Evolutionary conservation across 2,113 vertebrate species (phyloP), one percentile per base, ranked within the genome.

Genomic region (Egretta garzetta): DNA sequence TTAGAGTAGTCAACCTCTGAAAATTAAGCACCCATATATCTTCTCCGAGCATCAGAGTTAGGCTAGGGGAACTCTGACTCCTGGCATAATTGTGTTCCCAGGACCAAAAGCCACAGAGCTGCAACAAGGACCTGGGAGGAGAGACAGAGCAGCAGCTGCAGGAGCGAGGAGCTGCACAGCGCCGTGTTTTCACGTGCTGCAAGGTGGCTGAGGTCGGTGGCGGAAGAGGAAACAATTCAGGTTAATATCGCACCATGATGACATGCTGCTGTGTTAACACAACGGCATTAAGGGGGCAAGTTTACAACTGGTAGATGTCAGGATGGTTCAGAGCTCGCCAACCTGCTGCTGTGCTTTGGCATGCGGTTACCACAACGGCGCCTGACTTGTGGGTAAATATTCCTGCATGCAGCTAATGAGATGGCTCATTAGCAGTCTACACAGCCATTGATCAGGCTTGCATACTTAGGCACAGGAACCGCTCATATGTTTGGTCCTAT

Each of bases 311-410:
- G 24, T 3, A 18, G 63, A 7, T 58, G 60, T 79, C 77, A 37
- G 77, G 59, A 24, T 0, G 2, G 60, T 39, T 73, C 83, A 85
- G 72, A 55, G 26, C 66, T 74, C 33, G 0, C 41, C 85, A 49
- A 5, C 39, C 33, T 32, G 50, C 67, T 49, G 63, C 90, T 58
- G 74, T 63, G 82, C 52, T 86, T 80, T 5, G 9, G 74, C 21
- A n/a, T 49, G 22, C 7, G 10, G 5, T 37, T 50, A 16, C 45
- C 72, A 37, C 32, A 12, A 22, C 0, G 0, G 49, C 0, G 1
- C 45, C n/a, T 53, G 70, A 11, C 70, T 55, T 21, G 13, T 2
- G 6, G 59, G 90, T 80, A 43, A 90, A 56, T 60, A n/a, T 12
- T 73, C 63, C 90, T 88, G 62, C 9, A 8, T 43, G 90, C 80